A percentile compares a stretch with the other conserved stretches of the same genome.
Evolutionary conservation across 2,888 invertebrate species (phyloP).

Genomic region (Metopia argyrocephala): DNA sequence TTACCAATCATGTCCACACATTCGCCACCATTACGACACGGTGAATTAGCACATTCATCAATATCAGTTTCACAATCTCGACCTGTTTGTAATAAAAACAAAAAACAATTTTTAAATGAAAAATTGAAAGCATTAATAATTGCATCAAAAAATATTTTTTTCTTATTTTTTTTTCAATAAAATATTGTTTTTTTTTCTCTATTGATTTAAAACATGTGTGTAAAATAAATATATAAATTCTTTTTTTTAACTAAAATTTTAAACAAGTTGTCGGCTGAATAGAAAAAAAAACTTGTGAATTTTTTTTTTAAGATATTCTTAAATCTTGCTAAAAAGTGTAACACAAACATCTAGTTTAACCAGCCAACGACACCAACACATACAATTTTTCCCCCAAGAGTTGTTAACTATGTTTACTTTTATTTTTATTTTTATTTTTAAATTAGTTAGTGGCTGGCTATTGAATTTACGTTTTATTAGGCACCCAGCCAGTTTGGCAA

Average conservation of each 20-base stretch:
- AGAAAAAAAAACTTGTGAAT: not conserved
- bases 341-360: slow-evolving; percentile 18
- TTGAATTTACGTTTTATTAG: not conserved
- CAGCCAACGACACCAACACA: slow-evolving; percentile 28
- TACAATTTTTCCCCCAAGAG: slow-evolving; percentile 25
- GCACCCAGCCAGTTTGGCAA: slow-evolving; percentile 32
- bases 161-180: too few relatives aligned
- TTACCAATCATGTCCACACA: slow-evolving; percentile 91
- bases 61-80: slow-evolving; percentile 91
- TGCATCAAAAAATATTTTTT: slow-evolving; percentile 49
- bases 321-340: slow-evolving; percentile 40
- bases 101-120: slow-evolving; percentile 28
- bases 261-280: slow-evolving; percentile 55
- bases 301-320: slow-evolving; percentile 16
- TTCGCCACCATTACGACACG: slow-evolving; percentile 93
- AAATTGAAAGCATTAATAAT: slow-evolving; percentile 67
- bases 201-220: slow-evolving; percentile 5
- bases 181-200: not conserved
- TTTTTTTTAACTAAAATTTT: slow-evolving; percentile 23
- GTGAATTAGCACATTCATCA: slow-evolving; percentile 91
- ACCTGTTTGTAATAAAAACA: slow-evolving; percentile 78
- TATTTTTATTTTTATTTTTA: not conserved
- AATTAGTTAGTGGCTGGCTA: not conserved
- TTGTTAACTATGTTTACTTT: slow-evolving; percentile 1
- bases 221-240: slow-evolving; percentile 15